Percentiles rank a stretch among this genome's conserved stretches.
Conservation (phyloP, 1,140 invertebrate genomes). For the Drosophila seguyi region DNA sequence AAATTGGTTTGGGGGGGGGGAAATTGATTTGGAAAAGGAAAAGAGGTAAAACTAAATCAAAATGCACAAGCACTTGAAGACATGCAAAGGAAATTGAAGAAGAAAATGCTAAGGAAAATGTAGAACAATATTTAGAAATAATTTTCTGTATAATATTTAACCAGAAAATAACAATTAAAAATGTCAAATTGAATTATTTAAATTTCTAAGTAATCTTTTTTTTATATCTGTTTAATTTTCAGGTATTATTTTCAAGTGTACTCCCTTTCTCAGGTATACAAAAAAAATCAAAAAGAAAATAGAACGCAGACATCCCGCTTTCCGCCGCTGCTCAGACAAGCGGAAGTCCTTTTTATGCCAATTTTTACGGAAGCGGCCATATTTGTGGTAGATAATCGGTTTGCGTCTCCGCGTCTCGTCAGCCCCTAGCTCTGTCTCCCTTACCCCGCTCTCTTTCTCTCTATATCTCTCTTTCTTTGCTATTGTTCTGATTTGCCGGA, state of each 20-base stretch:
- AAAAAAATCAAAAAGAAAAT: background rate
- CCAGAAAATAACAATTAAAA: too few relatives aligned
- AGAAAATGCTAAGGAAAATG: background rate
- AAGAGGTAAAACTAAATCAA: slow-evolving; percentile 27
- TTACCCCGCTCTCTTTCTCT: background rate
- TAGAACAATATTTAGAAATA: fast-evolving
- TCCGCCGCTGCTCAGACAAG: slow-evolving; percentile 50
- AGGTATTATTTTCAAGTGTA: slow-evolving; percentile 2
- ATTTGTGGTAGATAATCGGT: slow-evolving; percentile 80
- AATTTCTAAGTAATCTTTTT: too few relatives aligned
- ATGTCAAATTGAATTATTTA: too few relatives aligned
- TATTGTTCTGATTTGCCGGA: slow-evolving; percentile 20
- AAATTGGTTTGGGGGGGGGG: slow-evolving; percentile 26
- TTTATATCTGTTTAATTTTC: background rate
- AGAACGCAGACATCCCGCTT: slow-evolving; percentile 3
- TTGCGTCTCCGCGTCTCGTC: slow-evolving; percentile 19
- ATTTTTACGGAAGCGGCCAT: slow-evolving; percentile 68
- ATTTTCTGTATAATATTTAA: too few relatives aligned
- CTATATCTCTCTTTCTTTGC: slow-evolving; percentile 20
- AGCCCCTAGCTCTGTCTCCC: background rate
- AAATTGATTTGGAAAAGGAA: slow-evolving; percentile 14
- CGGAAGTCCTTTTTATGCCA: slow-evolving; percentile 69
- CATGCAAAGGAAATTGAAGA: background rate
- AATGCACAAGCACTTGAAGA: slow-evolving; percentile 20
- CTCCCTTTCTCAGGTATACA: slow-evolving; percentile 6